Evolutionary conservation across 2,888 invertebrate genomes (phyloP).

Genomic region (Drosophila paranaensis): DNA sequence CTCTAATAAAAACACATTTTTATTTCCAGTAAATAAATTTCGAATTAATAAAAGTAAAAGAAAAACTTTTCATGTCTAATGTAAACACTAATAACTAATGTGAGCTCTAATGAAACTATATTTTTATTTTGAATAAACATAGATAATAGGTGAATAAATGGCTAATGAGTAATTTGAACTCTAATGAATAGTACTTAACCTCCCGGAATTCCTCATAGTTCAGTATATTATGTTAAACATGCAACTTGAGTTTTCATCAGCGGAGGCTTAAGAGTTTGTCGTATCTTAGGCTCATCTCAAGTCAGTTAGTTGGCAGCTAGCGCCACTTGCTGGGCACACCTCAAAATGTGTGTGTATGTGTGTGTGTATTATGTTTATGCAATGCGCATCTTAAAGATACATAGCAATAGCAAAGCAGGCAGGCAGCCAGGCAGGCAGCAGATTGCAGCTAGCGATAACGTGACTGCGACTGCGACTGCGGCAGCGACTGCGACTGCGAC

Average conservation of each 20-base stretch:
- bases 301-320: conserved; percentile 37
- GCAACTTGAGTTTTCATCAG: background rate
- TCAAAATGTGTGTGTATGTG: background rate
- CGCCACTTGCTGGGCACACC: conserved; percentile 40
- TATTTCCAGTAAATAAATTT: too few relatives aligned
- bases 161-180: background rate
- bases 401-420: conserved; percentile 8
- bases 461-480: conserved; percentile 39
- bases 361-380: conserved; percentile 30
- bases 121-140: too few relatives aligned
- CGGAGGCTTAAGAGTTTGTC: background rate
- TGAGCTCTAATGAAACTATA: too few relatives aligned
- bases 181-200: background rate
- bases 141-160: too few relatives aligned
- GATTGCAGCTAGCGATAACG: conserved; percentile 68
- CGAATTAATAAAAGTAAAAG: too few relatives aligned
- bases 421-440: conserved; percentile 20
- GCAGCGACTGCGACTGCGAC: conserved; percentile 25
- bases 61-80: too few relatives aligned
- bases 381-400: conserved; percentile 48
- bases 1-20: too few relatives aligned
- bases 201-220: too few relatives aligned
- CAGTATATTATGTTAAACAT: too few relatives aligned
- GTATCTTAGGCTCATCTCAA: conserved; percentile 35
- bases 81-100: too few relatives aligned